Conservation (phyloP, 2,797 vertebrate species). For the Sandelia bainsii region DNA sequence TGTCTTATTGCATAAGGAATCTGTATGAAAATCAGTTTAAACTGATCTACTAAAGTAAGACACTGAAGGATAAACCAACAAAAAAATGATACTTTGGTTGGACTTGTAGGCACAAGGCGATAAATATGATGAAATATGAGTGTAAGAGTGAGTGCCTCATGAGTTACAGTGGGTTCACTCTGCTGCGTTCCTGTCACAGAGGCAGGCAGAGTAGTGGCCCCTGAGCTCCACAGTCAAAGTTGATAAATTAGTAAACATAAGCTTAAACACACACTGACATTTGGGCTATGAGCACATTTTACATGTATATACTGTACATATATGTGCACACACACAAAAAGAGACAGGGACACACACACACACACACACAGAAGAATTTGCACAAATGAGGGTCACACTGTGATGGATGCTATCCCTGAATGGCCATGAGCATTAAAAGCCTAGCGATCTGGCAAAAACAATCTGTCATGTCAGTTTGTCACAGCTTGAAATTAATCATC, state of each 20-base stretch:
- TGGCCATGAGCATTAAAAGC: conserved; percentile 67
- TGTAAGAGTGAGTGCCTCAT: conserved; percentile 6
- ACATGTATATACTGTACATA: too few relatives aligned
- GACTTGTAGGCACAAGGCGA: not conserved
- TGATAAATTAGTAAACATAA: conserved; percentile 44
- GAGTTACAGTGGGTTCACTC: conserved; percentile 1
- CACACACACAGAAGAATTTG: conserved; percentile 23
- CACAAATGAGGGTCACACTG: conserved; percentile 63
- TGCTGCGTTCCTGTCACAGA: conserved; percentile 9
- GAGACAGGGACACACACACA: conserved; percentile 6
- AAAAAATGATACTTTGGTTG: conserved; percentile 2
- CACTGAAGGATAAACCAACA: not conserved
- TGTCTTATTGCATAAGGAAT: not conserved
- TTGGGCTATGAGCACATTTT: not conserved
- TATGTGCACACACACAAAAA: conserved; percentile 11
- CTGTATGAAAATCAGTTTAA: not conserved
- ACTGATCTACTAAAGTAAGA: not conserved
- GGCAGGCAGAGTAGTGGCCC: not conserved
- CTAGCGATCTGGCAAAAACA: conserved; percentile 56
- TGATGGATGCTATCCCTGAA: conserved; percentile 71
- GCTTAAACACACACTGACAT: conserved; percentile 5
- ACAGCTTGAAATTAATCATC: conserved; percentile 69
- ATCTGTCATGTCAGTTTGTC: conserved; percentile 69
- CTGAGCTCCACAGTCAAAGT: not conserved
- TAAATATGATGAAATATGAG: conserved; percentile 49